Evolutionary conservation across 2,888 invertebrate species (phyloP), one percentile per base, ranked within the genome.

Genomic region (Cephus pygmeus): DNA sequence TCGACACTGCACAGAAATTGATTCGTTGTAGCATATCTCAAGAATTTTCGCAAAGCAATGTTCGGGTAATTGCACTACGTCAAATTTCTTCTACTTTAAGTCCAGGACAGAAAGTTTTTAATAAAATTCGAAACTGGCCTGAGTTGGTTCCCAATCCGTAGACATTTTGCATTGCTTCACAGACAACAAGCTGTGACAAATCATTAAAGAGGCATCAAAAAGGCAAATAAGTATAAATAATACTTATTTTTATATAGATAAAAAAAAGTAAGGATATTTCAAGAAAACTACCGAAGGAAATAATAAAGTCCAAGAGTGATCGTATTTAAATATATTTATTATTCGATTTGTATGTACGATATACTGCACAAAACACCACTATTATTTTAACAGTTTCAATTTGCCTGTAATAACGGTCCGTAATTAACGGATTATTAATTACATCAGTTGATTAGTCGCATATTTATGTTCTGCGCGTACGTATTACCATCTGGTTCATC

Each of bases 61-160:
- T 90, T 4, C 87, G 85, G 71, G 86, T 90, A 4, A 76, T 90
- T 4, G 88, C 83, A 1, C 88, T 79, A 34, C 85, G 84, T 74
- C 94, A 95, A 88, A 90, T 94, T 4, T 87, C 87, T 4, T 82
- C 84, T 0, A 94, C 94, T 0, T 74, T 86, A 3, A 94, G 94
- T 84, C 94, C 94, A 69, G 94, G 94, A 1, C 85, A 90, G 1
- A 87, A 90, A 78, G 90, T 94, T 23, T 94, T 92, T 83, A 86
- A 86, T 0, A 91, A 93, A 76, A 92, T 95, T 30, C 89, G 93
- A 84, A 88, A 88, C 1, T 94, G 94, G 94, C 90, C 92, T 0
- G 92, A 93, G 83, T 94, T 92, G 91, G 81, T 73, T 1, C 69
- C 77, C 15, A 33, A 34, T 4, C 76, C 79, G 9, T 79, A 69